Conservation (phyloP, 1,140 invertebrate species). For the Bombus confusus region DNA sequence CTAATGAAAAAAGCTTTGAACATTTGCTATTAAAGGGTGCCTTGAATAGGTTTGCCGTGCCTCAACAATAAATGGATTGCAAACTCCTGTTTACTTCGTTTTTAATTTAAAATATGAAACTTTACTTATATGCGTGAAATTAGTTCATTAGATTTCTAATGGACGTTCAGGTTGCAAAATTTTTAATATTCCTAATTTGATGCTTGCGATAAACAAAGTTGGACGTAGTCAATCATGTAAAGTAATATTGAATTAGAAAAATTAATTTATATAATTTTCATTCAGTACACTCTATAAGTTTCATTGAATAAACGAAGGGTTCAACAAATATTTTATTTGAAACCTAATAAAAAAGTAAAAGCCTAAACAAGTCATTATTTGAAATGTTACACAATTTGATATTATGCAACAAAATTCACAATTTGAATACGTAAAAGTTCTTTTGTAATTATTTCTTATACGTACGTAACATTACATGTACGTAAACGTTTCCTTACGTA, state of each 20-base stretch:
- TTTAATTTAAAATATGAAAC: slow-evolving; percentile 3
- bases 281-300: too few relatives aligned
- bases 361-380: too few relatives aligned
- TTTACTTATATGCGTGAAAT: not conserved
- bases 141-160: slow-evolving; percentile 10
- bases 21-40: slow-evolving; percentile 9
- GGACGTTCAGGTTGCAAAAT: not conserved
- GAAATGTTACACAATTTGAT: too few relatives aligned
- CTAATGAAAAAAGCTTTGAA: slow-evolving; percentile 24
- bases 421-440: too few relatives aligned
- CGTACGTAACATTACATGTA: too few relatives aligned
- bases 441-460: too few relatives aligned
- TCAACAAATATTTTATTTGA: too few relatives aligned
- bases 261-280: not conserved
- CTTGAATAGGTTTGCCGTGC: not conserved
- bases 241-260: not conserved
- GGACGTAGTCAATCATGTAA: not conserved
- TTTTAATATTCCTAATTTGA: not conserved
- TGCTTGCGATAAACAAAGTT: not conserved
- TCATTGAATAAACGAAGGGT: too few relatives aligned
- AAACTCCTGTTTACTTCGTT: slow-evolving; percentile 11
- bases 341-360: too few relatives aligned
- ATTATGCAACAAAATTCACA: too few relatives aligned
- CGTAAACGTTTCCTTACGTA: too few relatives aligned
- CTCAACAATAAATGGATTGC: slow-evolving; percentile 6